A percentile compares a stretch with the other conserved stretches of the same genome.
These are phyloP conservation scores for Phoenoteleia sp. DNA, from an alignment of 2,888 invertebrate genomes.

Conservation along the genomic window DNA sequence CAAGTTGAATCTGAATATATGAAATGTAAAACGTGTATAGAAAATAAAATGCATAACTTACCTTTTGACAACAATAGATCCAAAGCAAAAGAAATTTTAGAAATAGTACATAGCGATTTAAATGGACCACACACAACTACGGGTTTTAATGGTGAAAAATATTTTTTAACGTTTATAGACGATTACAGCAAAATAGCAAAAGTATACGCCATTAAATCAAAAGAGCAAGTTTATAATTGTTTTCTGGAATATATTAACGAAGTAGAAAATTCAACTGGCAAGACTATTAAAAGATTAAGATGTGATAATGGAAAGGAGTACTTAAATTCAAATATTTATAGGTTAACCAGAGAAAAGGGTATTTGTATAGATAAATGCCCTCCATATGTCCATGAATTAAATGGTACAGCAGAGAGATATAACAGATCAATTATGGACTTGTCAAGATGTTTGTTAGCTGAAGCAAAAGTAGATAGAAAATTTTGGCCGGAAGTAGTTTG, in stretches of 20 bases:
- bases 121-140: slow-evolving; percentile 54
- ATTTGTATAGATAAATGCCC: not conserved
- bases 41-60: slow-evolving; percentile 73
- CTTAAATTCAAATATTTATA: not conserved
- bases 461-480: slow-evolving; percentile 32
- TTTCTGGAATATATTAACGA: slow-evolving; percentile 51
- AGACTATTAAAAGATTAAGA: slow-evolving; percentile 30
- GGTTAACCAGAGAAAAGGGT: not conserved
- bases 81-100: slow-evolving; percentile 67
- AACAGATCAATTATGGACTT: slow-evolving; percentile 3
- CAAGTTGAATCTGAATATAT: slow-evolving; percentile 66
- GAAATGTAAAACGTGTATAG: slow-evolving; percentile 71
- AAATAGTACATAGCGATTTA: slow-evolving; percentile 66
- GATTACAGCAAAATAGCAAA: slow-evolving; percentile 70
- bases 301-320: slow-evolving; percentile 48
- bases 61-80: slow-evolving; percentile 74
- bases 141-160: slow-evolving; percentile 67
- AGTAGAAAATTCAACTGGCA: slow-evolving; percentile 38
- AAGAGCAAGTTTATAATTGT: slow-evolving; percentile 64
- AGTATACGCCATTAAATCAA: slow-evolving; percentile 68
- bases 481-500: slow-evolving; percentile 50
- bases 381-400: slow-evolving; percentile 18
- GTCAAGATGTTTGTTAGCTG: slow-evolving; percentile 38
- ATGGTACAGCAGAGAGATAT: slow-evolving; percentile 1
- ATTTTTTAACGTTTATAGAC: slow-evolving; percentile 71